Evolutionary conservation across 2,113 vertebrate genomes (phyloP), one percentile per base, ranked within the genome.

Genomic region (Chinchilla lanigera): DNA sequence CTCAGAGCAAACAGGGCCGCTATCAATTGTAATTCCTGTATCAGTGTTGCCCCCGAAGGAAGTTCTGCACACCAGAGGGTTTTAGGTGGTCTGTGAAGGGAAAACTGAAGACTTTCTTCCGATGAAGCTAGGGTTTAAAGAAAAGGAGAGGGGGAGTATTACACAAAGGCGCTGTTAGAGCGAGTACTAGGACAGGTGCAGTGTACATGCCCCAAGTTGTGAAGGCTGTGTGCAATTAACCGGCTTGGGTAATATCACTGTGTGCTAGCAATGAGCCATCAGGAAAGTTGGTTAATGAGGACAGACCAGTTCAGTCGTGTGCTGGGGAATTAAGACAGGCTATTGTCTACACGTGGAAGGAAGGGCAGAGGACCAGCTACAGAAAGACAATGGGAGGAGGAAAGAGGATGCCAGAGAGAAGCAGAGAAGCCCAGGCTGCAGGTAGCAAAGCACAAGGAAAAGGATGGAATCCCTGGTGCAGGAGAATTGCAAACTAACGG

Each of bases 91-190:
- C 61, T 2, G 0, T 26, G 61, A 54, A 95, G 33, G 58, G 26
- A 75, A 77, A 86, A 82, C 58, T 52, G 77, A 89, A 95, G n/a
- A 58, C 30, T 94, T 86, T 54, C 30, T 96, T 65, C 87, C 87
- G 30, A 81, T 94, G 90, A 92, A 26, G 73, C n/a, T 75, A 65
- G 24, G 61, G 20, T 87, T 84, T 17, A 14, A 67, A 33, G 30
- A 78, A 61, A 93, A 65, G 35, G 7, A 52, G 73, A 61, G 9
- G 50, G 11, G 8, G 9, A 3, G 1, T 14, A n/a, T 28, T 44
- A 50, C 50, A 24, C 38, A 58, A 58, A 94, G 50, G n/a, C 28
- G 19, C 24, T 28, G 22, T 41, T 67, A 56, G 24, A 88, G 50
- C 86, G 30, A 12, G 47, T 50, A 81, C 3, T 17, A 61, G 50